Percentiles rank a stretch among this genome's conserved stretches.
These are phyloP conservation scores for Probaryconus sp. DNA, from an alignment of 1,140 invertebrate species.

Conservation along the genomic window DNA sequence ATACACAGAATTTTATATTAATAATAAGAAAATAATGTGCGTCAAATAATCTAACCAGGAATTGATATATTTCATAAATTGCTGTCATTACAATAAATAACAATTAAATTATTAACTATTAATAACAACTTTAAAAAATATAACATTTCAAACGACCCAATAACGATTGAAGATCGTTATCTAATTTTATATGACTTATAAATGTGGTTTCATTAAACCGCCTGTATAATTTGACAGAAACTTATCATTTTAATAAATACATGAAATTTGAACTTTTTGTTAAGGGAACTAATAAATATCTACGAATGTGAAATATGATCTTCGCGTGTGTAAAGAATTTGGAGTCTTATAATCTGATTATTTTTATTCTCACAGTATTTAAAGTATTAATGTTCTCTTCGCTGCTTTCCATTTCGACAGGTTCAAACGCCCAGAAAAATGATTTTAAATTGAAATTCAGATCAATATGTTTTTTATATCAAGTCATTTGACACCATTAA, in stretches of 20 bases:
- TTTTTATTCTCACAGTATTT: slow-evolving; percentile 43
- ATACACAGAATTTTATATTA: slow-evolving; percentile 20
- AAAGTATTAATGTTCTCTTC: slow-evolving; percentile 38
- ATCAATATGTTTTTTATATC: not conserved
- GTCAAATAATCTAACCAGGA: too few species aligned
- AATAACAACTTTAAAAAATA: too few species aligned
- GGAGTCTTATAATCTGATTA: slow-evolving; percentile 37
- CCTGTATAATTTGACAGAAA: too few species aligned
- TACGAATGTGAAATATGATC: slow-evolving; percentile 37
- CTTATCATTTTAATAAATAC: slow-evolving; percentile 24
- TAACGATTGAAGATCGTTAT: too few species aligned
- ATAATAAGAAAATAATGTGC: too few species aligned
- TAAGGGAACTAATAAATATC: slow-evolving; percentile 24
- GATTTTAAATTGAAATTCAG: slow-evolving; percentile 2
- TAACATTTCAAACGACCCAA: too few species aligned
- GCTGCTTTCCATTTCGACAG: slow-evolving; percentile 5
- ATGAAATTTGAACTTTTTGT: slow-evolving; percentile 15
- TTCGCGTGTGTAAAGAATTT: slow-evolving; percentile 23
- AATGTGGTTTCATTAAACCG: too few species aligned
- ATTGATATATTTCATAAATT: too few species aligned
- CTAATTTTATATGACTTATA: too few species aligned
- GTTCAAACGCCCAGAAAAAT: slow-evolving; percentile 26
- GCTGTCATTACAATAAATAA: too few species aligned
- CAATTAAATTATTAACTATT: too few species aligned
- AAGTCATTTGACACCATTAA: not conserved